Percentiles rank a stretch among this genome's conserved stretches.
phyloP scores from a whole-genome alignment of 35 echinoderm and acorn worm species.

The Ophioderma brevispina region DNA sequence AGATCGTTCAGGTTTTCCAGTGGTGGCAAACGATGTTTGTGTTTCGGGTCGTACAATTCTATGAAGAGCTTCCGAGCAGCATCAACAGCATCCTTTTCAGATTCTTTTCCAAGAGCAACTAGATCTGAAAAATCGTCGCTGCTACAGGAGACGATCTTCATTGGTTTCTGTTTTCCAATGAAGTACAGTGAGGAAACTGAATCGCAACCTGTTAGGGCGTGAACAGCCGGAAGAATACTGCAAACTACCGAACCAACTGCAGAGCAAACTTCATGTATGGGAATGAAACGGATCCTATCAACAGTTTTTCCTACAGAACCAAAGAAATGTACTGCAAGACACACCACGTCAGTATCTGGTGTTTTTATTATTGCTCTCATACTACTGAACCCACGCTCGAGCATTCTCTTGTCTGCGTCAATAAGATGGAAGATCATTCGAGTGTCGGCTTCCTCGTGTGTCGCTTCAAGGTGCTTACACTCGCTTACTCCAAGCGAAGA shows the following conservation, averaged over 20 bases:
- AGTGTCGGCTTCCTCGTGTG: neutral
- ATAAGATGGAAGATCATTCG: neutral
- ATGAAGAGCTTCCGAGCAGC: neutral
- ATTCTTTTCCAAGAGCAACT: neutral
- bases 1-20: neutral
- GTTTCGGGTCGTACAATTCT: neutral
- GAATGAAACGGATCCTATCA: neutral
- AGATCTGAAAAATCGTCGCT: neutral
- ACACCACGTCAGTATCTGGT: neutral
- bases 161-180: neutral
- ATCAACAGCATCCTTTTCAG: neutral
- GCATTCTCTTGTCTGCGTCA: neutral
- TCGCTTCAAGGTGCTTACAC: neutral
- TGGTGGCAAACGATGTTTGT: neutral
- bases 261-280: neutral
- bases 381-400: neutral
- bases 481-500: neutral
- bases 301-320: neutral
- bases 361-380: neutral
- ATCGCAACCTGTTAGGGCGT: neutral
- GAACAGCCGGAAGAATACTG: neutral
- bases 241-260: neutral
- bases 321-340: neutral
- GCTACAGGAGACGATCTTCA: neutral
- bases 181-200: neutral